Conservation (phyloP, 2,888 invertebrate genomes). For the Drosophila mulleri region DNA sequence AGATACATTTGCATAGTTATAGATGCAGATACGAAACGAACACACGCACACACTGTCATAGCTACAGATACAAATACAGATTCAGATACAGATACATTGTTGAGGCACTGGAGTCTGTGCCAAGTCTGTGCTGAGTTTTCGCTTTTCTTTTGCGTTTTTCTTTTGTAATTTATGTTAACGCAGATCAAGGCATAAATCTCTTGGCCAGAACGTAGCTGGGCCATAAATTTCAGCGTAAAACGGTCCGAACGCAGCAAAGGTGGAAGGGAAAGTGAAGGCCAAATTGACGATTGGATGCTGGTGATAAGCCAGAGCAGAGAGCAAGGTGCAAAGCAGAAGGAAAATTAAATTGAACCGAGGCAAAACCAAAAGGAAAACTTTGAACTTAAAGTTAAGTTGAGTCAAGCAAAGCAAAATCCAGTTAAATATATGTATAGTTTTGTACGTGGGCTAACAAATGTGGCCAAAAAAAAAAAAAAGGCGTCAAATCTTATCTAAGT, state of each 20-base stretch:
- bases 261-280: slow-evolving; percentile 25
- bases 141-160: slow-evolving; percentile 16
- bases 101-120: slow-evolving; percentile 23
- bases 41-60: too few species aligned
- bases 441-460: slow-evolving; percentile 4
- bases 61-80: background rate
- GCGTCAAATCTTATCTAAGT: slow-evolving; percentile 55
- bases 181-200: slow-evolving; percentile 73
- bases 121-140: slow-evolving; percentile 30
- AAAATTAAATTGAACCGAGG: slow-evolving; percentile 8
- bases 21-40: background rate
- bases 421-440: slow-evolving; percentile 15
- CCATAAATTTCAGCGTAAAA: slow-evolving; percentile 64
- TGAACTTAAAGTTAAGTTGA: background rate
- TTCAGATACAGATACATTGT: slow-evolving; percentile 1
- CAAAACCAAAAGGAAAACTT: background rate
- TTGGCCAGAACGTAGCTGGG: slow-evolving; percentile 56
- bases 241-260: slow-evolving; percentile 39
- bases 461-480: slow-evolving; percentile 22
- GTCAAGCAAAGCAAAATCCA: slow-evolving; percentile 9
- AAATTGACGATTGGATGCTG: slow-evolving; percentile 29
- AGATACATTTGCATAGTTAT: background rate
- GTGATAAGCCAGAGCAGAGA: slow-evolving; percentile 29
- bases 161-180: slow-evolving; percentile 69
- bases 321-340: background rate